Evolutionary conservation across 2,113 vertebrate species (phyloP).

Genomic region (Elachura formosa): DNA sequence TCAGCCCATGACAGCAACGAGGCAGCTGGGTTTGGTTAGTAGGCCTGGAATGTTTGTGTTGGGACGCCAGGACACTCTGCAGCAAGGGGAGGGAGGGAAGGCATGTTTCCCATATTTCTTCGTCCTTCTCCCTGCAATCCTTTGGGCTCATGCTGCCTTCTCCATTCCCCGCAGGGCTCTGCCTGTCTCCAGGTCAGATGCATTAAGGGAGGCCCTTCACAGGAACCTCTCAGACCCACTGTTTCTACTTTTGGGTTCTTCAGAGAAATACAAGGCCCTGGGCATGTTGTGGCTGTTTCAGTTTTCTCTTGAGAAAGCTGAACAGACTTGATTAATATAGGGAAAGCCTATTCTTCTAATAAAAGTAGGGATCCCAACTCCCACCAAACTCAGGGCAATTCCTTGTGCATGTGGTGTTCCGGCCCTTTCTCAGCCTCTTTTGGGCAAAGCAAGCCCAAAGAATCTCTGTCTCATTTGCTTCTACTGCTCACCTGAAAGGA

Average conservation of each 20-base stretch:
- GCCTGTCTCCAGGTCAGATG: background rate
- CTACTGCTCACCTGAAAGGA: background rate
- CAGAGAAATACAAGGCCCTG: background rate
- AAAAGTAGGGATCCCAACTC: background rate
- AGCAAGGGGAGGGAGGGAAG: background rate
- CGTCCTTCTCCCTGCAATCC: background rate
- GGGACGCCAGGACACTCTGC: background rate
- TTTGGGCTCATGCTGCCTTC: background rate
- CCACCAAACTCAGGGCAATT: background rate
- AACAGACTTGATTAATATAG: background rate
- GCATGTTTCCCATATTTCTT: background rate
- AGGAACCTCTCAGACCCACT: background rate
- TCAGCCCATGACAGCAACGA: background rate
- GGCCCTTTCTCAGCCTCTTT: background rate
- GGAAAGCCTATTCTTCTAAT: background rate
- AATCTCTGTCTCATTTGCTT: background rate
- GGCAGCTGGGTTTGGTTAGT: slow-evolving; percentile 62
- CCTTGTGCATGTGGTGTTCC: background rate
- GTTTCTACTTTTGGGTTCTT: background rate
- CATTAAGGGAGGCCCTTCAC: background rate
- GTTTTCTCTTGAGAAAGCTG: background rate
- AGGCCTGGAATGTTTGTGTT: slow-evolving; percentile 56
- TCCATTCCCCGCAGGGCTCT: background rate
- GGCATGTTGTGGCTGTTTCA: background rate
- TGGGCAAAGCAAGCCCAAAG: background rate